Evolutionary conservation across 2,888 invertebrate genomes (phyloP), one percentile per base, ranked within the genome.

Genomic region (Folsomia candida): DNA sequence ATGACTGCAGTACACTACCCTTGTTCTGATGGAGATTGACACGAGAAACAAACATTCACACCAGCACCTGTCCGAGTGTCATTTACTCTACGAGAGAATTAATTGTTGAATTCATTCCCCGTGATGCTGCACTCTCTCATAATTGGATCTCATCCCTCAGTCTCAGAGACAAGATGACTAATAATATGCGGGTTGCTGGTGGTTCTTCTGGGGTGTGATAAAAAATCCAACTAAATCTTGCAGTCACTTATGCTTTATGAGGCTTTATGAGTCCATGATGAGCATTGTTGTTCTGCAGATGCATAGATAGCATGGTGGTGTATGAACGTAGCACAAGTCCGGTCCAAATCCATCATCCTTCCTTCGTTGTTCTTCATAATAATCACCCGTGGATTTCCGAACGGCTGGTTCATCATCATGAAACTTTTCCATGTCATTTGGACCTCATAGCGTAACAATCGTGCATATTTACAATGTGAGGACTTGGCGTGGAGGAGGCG

Each of bases 91-190:
- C 54, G n/a, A 22, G n/a, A n/a, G 54, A 54, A 54, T 54, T 54
- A 54, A 54, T 54, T 54, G 54, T 54, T 54, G 6, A 54, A 54
- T 54, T 54, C 54, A 54, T 54, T 6, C n/a, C n/a, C n/a, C n/a
- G n/a, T n/a, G n/a, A n/a, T n/a, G n/a, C 20, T 54, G 4, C 54
- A 54, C 54, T 54, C 54, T 54, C 54, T 54, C n/a, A n/a, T 54
- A 54, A 54, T 54, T 54, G 54, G 54, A 54, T 22, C 22, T 54
- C 22, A 4, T 6, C 18, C 18, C 4, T 54, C 11, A 54, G 14
- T 37, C 37, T 37, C 37, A 37, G 47, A 54, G 54, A 54, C 6
- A 22, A 54, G 54, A 47, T 47, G 9, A 47, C 18, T 22, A 14
- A 20, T 18, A 54, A 54, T 54, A 20, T 54, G 54, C 20, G 18